Evolutionary conservation across 2,888 invertebrate genomes (phyloP).

Genomic region (Athalia cordata): DNA sequence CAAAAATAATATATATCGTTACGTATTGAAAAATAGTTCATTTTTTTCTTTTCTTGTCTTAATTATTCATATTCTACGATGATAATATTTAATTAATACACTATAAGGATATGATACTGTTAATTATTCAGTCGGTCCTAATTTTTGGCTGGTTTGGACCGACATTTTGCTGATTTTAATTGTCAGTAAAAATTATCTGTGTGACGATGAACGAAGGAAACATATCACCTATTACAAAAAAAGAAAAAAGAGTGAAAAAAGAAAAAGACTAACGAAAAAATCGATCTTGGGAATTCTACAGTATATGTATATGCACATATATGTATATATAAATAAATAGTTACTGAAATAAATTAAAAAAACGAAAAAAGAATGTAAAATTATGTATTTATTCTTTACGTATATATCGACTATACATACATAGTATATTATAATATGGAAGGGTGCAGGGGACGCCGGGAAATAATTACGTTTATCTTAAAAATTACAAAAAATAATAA

Average conservation of each 20-base stretch:
- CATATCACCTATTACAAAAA: neutral
- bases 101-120: neutral
- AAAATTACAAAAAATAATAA: neutral
- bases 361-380: neutral
- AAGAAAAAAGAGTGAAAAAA: neutral
- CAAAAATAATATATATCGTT: neutral
- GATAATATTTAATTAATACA: slow-evolving; percentile 3
- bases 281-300: slow-evolving; percentile 21
- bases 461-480: slow-evolving; percentile 28
- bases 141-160: slow-evolving; percentile 30
- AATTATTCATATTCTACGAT: neutral
- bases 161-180: neutral
- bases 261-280: neutral
- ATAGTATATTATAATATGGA: slow-evolving; percentile 9
- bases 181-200: neutral
- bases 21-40: neutral
- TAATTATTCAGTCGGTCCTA: slow-evolving; percentile 17
- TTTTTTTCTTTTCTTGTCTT: neutral
- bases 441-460: slow-evolving; percentile 34
- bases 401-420: neutral
- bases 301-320: neutral
- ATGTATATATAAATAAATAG: neutral
- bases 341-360: neutral
- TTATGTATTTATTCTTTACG: slow-evolving; percentile 13
- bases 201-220: neutral